A percentile compares a stretch with the other conserved stretches of the same genome.
Evolutionary conservation across 2,113 vertebrate species (phyloP).

Genomic region (Sisor rabdophorus): DNA sequence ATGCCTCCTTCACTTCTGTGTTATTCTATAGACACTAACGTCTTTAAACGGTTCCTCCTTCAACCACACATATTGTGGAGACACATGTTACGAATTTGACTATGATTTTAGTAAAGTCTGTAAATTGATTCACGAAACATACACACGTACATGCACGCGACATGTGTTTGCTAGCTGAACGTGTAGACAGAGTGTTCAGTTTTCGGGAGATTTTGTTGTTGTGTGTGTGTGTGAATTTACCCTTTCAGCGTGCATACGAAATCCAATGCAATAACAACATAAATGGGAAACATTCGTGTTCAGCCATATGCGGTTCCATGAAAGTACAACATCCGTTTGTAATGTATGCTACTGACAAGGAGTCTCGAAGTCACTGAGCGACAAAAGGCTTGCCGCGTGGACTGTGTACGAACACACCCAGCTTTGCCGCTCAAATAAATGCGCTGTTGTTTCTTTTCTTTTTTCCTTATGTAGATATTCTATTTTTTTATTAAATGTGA

Average conservation of each 20-base stretch:
- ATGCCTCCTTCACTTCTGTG: not conserved
- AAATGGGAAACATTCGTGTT: conserved; percentile 26
- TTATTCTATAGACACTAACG: not conserved
- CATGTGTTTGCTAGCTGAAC: not conserved
- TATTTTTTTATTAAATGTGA: not conserved
- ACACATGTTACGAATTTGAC: not conserved
- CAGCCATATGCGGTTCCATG: conserved; percentile 1
- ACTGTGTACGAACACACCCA: not conserved
- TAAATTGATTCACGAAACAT: not conserved
- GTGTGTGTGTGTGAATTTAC: conserved; percentile 26
- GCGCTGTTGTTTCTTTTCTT: not conserved
- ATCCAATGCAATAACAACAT: conserved; percentile 26
- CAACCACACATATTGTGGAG: not conserved
- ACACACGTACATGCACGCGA: not conserved
- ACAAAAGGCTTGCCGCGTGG: not conserved
- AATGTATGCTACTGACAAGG: conserved; percentile 15
- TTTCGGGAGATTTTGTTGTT: not conserved
- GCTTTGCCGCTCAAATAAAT: not conserved
- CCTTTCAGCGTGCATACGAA: conserved; percentile 16
- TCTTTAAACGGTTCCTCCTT: not conserved
- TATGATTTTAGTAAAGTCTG: conserved; percentile 1
- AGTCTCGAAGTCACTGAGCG: conserved; percentile 5
- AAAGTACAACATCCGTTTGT: conserved; percentile 19
- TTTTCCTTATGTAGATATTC: not conserved
- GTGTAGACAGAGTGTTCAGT: not conserved